Evolutionary conservation across 2,113 vertebrate species (phyloP).

Genomic region (Eurystomus gularis): DNA sequence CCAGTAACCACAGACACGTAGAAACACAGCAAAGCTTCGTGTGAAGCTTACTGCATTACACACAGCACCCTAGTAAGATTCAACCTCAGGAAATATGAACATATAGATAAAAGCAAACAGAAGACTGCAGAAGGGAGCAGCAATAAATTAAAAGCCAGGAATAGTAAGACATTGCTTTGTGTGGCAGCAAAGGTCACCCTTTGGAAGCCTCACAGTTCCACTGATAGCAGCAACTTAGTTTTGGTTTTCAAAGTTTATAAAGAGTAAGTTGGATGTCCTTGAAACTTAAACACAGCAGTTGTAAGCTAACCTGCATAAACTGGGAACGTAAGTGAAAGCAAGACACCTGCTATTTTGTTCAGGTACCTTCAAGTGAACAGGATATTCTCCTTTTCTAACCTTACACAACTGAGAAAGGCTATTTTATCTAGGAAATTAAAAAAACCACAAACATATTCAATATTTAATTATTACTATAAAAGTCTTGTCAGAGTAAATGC

Average conservation of each 20-base stretch:
- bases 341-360: neutral
- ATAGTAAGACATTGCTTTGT: neutral
- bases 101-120: neutral
- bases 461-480: too few relatives aligned
- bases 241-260: neutral
- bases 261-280: neutral
- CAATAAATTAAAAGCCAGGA: neutral
- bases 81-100: neutral
- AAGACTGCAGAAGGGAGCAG: neutral
- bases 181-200: rapidly evolving
- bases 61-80: neutral
- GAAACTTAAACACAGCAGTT: neutral
- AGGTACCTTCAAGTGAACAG: neutral
- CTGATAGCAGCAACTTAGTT: neutral
- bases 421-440: neutral
- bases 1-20: neutral
- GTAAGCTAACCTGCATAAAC: neutral
- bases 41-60: neutral
- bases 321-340: neutral
- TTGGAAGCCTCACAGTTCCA: neutral
- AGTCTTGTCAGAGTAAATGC: neutral
- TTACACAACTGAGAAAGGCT: neutral
- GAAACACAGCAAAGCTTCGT: neutral
- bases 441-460: neutral
- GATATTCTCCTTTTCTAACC: neutral